Conservation (phyloP, 1,140 invertebrate genomes). For the Lysiphlebus fabarum region DNA sequence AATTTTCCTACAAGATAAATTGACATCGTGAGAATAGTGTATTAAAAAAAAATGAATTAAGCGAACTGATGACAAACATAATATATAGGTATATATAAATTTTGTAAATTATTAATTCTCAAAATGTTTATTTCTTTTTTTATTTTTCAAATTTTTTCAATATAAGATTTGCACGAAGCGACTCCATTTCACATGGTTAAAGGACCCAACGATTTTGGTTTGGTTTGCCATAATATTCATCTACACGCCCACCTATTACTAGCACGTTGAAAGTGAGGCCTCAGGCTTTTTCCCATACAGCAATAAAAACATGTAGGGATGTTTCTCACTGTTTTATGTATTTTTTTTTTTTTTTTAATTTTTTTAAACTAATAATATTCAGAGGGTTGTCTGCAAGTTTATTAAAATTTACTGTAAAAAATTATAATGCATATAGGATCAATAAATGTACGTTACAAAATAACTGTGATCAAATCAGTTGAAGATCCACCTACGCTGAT, state of each 20-base stretch:
- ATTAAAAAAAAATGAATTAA: no score
- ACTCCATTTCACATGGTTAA: slow-evolving; percentile 6
- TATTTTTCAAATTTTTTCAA: no score
- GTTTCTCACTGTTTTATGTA: slow-evolving; percentile 17
- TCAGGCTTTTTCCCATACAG: slow-evolving; percentile 45
- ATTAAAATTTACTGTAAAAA: slow-evolving; percentile 35
- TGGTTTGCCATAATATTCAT: slow-evolving; percentile 41
- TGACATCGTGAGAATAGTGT: no score
- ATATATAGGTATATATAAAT: no score
- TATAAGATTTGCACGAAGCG: no score
- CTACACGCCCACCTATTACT: slow-evolving; percentile 43
- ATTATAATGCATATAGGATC: slow-evolving; percentile 10
- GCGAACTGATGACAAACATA: no score
- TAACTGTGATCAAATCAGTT: slow-evolving; percentile 41
- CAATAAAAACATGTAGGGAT: slow-evolving; percentile 32
- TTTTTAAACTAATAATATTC: slow-evolving; percentile 16
- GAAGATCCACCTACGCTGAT: slow-evolving; percentile 38
- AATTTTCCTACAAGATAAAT: no score
- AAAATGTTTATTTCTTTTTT: no score
- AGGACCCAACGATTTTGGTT: slow-evolving; percentile 38
- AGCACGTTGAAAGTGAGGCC: slow-evolving; percentile 36
- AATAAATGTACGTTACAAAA: slow-evolving; percentile 24
- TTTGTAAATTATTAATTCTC: no score
- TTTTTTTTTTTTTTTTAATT: background rate
- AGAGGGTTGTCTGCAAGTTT: slow-evolving; percentile 26